Evolutionary conservation across 1,140 invertebrate genomes (phyloP), one percentile per base, ranked within the genome.

Genomic region (Nymphalis io): DNA sequence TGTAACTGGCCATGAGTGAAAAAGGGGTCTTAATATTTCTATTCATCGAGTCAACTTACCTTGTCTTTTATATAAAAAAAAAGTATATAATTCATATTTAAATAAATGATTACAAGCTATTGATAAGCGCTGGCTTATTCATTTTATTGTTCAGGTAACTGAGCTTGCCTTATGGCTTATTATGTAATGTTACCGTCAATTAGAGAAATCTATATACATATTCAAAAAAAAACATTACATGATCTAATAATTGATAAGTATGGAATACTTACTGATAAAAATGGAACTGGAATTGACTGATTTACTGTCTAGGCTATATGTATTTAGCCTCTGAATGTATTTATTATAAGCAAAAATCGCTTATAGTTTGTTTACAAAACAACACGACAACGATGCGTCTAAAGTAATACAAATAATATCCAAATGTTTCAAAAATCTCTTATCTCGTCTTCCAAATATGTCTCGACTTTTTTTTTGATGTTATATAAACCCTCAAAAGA

Each of bases 1-100:
- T 53, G 20, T 62, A 67, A 62, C 78, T 78, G 75, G 78, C 79
- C 75, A 74, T 80, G 60, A 60, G 61, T 66, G 46, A 63, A 60
- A 60, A 60, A 67, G 53, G 63, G 46, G 46, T 71, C 62, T 55
- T 70, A 70, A 64, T 70, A 40, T 63, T 46, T 55, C 64, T 42
- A 60, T 66, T 70, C 42, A 40, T 61, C 44, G n/a, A 65, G 33
- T 71, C 63, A 40, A 58, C 58, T 71, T 18, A 64, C 48, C 8
- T 20, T 20, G 62, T 60, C 57, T 66, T 48, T 38, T 16, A 33
- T 18, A 57, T 16, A 8, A 46, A 2, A 46, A 46, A 5, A 46
- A 46, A n/a, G 5, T 46, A 46, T n/a, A n/a, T 46, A 5, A n/a
- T 46, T 18, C 42, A 46, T 16, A n/a, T 16, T 46, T 18, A 4